A percentile compares a stretch with the other conserved stretches of the same genome.
phyloP scores from a whole-genome alignment of 1,140 invertebrate genomes.

The Bathynomus jamesi region DNA sequence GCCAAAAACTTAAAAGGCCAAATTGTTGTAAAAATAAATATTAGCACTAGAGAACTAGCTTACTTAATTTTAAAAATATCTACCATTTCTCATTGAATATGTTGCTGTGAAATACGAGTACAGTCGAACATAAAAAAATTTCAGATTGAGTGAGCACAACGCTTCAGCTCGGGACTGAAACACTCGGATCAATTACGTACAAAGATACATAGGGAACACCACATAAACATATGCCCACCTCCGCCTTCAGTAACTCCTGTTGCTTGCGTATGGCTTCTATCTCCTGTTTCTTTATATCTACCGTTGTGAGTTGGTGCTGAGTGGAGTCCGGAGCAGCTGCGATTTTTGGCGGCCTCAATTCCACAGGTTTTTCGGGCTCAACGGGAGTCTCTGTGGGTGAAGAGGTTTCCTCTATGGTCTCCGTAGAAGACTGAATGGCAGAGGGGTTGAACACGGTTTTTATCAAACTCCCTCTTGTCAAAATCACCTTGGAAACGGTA shows the following conservation, averaged over 20 bases:
- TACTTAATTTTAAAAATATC: no score
- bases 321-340: not conserved
- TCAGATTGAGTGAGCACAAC: no score
- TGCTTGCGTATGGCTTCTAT: not conserved
- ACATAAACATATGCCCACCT: conserved; percentile 25
- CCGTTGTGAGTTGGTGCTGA: not conserved
- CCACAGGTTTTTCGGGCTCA: not conserved
- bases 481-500: conserved; percentile 33
- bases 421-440: not conserved
- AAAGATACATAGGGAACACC: no score
- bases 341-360: not conserved
- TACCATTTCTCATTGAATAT: no score
- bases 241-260: not conserved
- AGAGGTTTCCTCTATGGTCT: not conserved
- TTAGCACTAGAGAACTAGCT: no score
- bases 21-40: no score
- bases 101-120: no score
- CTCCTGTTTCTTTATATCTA: not conserved
- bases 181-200: no score
- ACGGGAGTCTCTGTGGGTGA: not conserved
- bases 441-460: not conserved
- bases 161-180: no score
- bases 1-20: no score
- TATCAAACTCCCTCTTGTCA: not conserved
- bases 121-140: no score